Conservation (phyloP, 2,888 invertebrate species). For the Merodon equestris region DNA sequence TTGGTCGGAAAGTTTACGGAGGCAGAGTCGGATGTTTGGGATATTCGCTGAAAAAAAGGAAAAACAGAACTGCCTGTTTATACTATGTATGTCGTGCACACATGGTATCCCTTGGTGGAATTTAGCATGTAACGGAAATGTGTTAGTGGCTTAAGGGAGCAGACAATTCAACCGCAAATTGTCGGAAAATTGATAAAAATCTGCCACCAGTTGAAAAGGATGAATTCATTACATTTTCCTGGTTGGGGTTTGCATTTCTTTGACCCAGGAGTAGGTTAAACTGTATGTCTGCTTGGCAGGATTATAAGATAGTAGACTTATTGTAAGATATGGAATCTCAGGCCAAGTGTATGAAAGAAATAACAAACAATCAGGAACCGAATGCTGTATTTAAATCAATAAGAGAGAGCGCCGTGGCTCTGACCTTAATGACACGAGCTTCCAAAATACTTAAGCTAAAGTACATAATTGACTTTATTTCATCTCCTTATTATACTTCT, state of each 20-base stretch:
- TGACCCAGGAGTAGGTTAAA: neutral
- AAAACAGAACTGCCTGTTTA: neutral
- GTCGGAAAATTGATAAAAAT: constrained; percentile 69
- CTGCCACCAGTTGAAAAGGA: constrained; percentile 68
- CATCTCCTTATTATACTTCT: too few species aligned
- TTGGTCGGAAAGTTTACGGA: constrained; percentile 39
- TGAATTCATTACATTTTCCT: constrained; percentile 48
- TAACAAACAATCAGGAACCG: too few species aligned
- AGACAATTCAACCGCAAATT: constrained; percentile 68
- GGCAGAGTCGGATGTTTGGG: constrained; percentile 42
- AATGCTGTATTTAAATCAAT: too few species aligned
- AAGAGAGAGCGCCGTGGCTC: too few species aligned
- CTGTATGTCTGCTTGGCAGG: too few species aligned
- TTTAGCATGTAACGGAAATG: constrained; percentile 61
- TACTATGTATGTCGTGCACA: constrained; percentile 17
- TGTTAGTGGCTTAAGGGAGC: constrained; percentile 68
- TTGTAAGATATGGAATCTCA: too few species aligned
- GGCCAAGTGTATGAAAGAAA: too few species aligned
- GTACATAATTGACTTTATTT: too few species aligned
- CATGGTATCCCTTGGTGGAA: constrained; percentile 43
- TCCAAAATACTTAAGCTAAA: too few species aligned
- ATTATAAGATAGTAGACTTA: too few species aligned
- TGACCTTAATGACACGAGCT: too few species aligned
- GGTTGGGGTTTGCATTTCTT: neutral
- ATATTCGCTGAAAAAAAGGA: constrained; percentile 32